Conservation (phyloP, 1,140 invertebrate genomes). For the Cotesia vestalis region DNA sequence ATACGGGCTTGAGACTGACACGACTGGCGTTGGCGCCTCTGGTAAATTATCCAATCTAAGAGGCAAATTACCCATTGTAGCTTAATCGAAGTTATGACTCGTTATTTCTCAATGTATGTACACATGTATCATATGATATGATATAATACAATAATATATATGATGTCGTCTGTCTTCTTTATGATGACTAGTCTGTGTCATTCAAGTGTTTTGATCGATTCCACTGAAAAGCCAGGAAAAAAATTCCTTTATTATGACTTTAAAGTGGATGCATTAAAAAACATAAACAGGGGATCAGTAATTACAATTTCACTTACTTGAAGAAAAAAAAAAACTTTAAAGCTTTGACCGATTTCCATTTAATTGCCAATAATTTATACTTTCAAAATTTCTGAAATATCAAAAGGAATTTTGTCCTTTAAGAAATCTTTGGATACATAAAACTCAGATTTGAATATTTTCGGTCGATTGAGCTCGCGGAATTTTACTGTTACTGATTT, state of each 20-base stretch:
- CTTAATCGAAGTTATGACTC: slow-evolving; percentile 27
- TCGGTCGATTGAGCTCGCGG: slow-evolving; percentile 21
- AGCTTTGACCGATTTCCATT: too few species aligned
- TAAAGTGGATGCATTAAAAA: too few species aligned
- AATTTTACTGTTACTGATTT: slow-evolving; percentile 20
- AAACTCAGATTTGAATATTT: slow-evolving; percentile 9
- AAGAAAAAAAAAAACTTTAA: too few species aligned
- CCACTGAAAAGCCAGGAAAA: not conserved
- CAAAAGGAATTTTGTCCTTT: not conserved
- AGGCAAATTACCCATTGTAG: slow-evolving; percentile 24
- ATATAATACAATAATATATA: too few species aligned
- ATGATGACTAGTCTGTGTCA: not conserved
- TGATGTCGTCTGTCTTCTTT: too few species aligned
- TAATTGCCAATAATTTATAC: too few species aligned
- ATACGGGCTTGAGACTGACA: slow-evolving; percentile 11
- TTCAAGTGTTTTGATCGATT: slow-evolving; percentile 20
- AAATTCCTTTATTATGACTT: too few species aligned
- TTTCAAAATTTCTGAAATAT: too few species aligned
- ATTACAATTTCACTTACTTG: too few species aligned
- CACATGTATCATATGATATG: not conserved
- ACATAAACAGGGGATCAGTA: too few species aligned
- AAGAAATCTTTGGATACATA: not conserved
- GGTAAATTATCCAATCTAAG: slow-evolving; percentile 30
- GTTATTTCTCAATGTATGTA: not conserved
- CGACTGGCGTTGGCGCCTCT: slow-evolving; percentile 29